phyloP scores from a whole-genome alignment of 2,113 vertebrate genomes.

The Eptesicus fuscus region DNA sequence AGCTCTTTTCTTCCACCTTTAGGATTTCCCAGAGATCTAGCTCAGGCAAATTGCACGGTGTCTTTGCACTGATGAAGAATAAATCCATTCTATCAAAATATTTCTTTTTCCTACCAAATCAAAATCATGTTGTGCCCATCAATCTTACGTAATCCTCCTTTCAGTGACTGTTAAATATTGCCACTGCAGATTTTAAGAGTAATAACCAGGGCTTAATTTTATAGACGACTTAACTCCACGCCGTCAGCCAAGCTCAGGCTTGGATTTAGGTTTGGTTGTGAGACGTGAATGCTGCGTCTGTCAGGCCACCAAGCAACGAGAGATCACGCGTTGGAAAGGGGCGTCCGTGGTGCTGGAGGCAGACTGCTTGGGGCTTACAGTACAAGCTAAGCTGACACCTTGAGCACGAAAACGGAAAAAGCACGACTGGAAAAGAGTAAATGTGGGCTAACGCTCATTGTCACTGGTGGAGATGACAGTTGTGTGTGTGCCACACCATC shows the following conservation, averaged over 20 bases:
- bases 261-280: constrained; percentile 9
- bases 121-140: background rate
- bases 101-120: background rate
- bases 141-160: background rate
- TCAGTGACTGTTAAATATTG: constrained; percentile 33
- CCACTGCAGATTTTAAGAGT: constrained; percentile 8
- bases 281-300: background rate
- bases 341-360: background rate
- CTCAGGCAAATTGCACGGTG: background rate
- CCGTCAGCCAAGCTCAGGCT: background rate
- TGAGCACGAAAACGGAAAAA: background rate
- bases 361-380: background rate
- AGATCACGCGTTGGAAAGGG: background rate
- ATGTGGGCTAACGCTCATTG: background rate
- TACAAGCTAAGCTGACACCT: background rate
- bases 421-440: background rate
- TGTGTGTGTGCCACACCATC: background rate
- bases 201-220: background rate
- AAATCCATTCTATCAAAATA: constrained; percentile 43
- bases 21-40: constrained; percentile 14
- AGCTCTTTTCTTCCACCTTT: background rate
- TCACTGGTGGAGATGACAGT: background rate
- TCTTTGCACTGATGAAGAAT: background rate
- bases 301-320: background rate
- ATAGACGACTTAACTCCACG: background rate